Conservation (phyloP, 2,113 vertebrate genomes). For the Notarius lentiginosus region DNA sequence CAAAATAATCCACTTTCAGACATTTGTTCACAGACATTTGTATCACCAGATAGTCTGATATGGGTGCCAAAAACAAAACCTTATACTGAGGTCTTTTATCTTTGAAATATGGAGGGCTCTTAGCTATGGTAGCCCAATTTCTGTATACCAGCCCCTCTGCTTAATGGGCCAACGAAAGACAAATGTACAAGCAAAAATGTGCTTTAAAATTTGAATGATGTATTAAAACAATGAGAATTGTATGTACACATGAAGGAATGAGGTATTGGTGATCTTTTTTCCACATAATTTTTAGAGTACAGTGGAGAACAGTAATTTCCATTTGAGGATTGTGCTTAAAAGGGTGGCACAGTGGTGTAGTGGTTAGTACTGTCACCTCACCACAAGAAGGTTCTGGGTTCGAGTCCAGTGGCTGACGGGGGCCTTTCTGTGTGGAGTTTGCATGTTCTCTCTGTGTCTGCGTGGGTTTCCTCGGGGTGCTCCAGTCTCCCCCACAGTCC, state of each 20-base stretch:
- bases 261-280: not conserved
- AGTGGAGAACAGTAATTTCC: not conserved
- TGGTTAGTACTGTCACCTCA: too few relatives aligned
- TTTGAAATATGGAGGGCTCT: not conserved
- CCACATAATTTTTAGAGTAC: not conserved
- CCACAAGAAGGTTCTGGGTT: too few relatives aligned
- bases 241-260: not conserved
- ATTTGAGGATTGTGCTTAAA: not conserved
- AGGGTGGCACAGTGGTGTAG: not conserved
- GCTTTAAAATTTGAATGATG: not conserved
- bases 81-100: not conserved
- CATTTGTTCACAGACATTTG: not conserved
- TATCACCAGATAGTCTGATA: not conserved
- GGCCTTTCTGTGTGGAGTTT: too few relatives aligned
- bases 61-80: not conserved
- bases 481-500: too few relatives aligned
- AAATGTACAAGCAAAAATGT: not conserved
- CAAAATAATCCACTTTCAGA: not conserved
- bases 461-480: too few relatives aligned
- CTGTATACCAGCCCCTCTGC: not conserved
- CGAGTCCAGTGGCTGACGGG: too few relatives aligned
- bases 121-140: not conserved
- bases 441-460: too few relatives aligned
- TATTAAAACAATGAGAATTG: not conserved
- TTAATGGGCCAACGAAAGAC: not conserved